Evolutionary conservation across 35 echinoderm and acorn worm genomes (phyloP), one percentile per base, ranked within the genome.

Genomic region (Heliocidaris tuberculata): DNA sequence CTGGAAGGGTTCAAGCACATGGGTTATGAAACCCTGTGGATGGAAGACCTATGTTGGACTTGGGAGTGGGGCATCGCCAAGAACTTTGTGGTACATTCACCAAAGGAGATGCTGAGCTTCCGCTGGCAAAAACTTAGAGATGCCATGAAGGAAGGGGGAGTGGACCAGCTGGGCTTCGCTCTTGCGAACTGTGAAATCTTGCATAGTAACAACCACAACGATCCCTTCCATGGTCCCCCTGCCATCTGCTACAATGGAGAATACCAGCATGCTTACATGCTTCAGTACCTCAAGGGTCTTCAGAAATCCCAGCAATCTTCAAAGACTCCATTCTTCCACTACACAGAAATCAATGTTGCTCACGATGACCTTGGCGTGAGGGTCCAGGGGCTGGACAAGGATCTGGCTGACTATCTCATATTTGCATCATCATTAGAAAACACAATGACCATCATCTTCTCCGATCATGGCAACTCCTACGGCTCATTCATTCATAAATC

Each of bases 61-160:
- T 97, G 95, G 98, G 96, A 98, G 89, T 98, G 97, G 97, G 97
- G 97, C 7, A 59, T 98, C 42, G 96, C 94, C 7, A 97, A 97
- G 50, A 96, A 96, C 70, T 86, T 99, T 94, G 92, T 97, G 13
- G 95, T 95, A 9, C 92, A 97, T 50, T 71, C 60, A 29, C 92
- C 92, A 15, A 95, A 95, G 4, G 56, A 94, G 24, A 70, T 95
- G 27, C 31, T 94, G 11, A 90, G 94, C 24, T 88, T 88, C n/a
- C 94, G 98, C n/a, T 99, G 98, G 98, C 9, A 99, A 15, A 94
- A 86, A 31, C n/a, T 99, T 5, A 90, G 85, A 92, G 92, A 95
- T 47, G 93, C 95, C 5, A 50, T 96, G 32, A 31, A 92, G 30
- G 48, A 94, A 48, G 90, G 95, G 19, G 56, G 48, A 29, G 96